These are phyloP conservation scores for Agrochola macilenta DNA, from an alignment of 2,888 invertebrate species.

Conservation along the genomic window DNA sequence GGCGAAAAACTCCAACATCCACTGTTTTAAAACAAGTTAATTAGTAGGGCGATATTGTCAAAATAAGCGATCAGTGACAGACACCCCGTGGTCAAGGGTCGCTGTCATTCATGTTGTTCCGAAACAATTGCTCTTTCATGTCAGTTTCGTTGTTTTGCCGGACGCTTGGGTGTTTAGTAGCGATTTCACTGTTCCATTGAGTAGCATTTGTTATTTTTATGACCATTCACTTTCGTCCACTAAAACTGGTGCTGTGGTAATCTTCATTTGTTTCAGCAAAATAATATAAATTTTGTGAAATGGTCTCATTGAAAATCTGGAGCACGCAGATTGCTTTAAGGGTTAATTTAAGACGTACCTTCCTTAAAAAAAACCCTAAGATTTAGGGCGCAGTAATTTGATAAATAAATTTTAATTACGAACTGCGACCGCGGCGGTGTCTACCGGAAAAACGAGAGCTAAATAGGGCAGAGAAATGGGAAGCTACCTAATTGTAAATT, in stretches of 20 bases:
- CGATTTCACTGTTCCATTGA: conserved; percentile 42
- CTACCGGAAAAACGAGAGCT: conserved; percentile 90
- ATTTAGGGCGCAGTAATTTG: conserved; percentile 81
- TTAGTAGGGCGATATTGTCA: conserved; percentile 81
- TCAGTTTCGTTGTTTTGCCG: conserved; percentile 36
- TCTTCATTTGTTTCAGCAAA: conserved; percentile 1
- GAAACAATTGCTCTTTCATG: conserved; percentile 64
- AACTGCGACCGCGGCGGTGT: conserved; percentile 80
- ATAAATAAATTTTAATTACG: conserved; percentile 90
- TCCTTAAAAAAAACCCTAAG: conserved; percentile 73
- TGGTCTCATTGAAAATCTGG: conserved; percentile 38
- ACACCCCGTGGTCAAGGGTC: conserved; percentile 77
- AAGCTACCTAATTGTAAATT: conserved; percentile 91
- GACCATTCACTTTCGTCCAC: neutral
- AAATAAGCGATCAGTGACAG: conserved; percentile 77
- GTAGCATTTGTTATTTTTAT: conserved; percentile 32
- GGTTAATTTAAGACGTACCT: conserved; percentile 54
- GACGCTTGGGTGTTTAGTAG: conserved; percentile 38
- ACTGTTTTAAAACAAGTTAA: conserved; percentile 85
- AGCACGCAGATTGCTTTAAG: conserved; percentile 40
- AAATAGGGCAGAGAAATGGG: conserved; percentile 91
- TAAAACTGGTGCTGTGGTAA: neutral
- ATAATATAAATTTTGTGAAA: conserved; percentile 22
- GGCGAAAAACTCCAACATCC: conserved; percentile 65
- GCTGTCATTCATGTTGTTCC: conserved; percentile 62